Base-by-base conservation (phyloP, 2,888 invertebrate species). In the Fragum fragum region DNA sequence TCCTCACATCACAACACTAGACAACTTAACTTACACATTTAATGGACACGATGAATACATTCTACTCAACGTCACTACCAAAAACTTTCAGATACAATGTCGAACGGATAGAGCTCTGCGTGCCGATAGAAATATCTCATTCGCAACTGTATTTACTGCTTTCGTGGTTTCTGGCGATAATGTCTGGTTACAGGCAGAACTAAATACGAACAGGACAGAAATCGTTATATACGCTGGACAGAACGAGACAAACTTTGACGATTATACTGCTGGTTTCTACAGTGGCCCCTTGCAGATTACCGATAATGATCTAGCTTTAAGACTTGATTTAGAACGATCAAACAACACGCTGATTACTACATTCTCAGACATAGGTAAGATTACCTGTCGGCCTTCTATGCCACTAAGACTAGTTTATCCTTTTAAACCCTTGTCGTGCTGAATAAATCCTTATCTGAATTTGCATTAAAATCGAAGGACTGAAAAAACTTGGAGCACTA, bases 41-140 rank as follows among this genome's bases (percentile, higher is more conserved):
- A 85, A 85, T 32, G 85, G 85, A 11, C 79, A 74, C 23, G 85
- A 80, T 3, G 83, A 83, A 72, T 85, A 85, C 63, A 26, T 74
- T 0, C 39, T 85, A 6, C 28, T 83, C 18, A 21, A 63, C 9
- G 52, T 59, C 0, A 47, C 73, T 3, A 39, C 71, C 7, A 21
- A 36, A 21, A 53, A 71, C 23, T 78, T 85, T 71, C 52, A 83
- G 29, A 72, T 85, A 36, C 85, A 85, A 69, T 52, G 61, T 47
- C 68, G 83, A 14, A 85, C 83, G 14, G 79, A 77, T 1, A 59
- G 83, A 0, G 82, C 85, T 1, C 32, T 73, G 5, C 74, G 47
- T 28, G 53, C 74, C 0, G 72, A 76, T 18, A 74, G 77, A 3
- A 63, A 53, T 11, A 21, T 39, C 1, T 77, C 81, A 5, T 74